Evolutionary conservation across 2,888 invertebrate species (phyloP), one percentile per base, ranked within the genome.

Genomic region (Zygothrica quintamaculata): DNA sequence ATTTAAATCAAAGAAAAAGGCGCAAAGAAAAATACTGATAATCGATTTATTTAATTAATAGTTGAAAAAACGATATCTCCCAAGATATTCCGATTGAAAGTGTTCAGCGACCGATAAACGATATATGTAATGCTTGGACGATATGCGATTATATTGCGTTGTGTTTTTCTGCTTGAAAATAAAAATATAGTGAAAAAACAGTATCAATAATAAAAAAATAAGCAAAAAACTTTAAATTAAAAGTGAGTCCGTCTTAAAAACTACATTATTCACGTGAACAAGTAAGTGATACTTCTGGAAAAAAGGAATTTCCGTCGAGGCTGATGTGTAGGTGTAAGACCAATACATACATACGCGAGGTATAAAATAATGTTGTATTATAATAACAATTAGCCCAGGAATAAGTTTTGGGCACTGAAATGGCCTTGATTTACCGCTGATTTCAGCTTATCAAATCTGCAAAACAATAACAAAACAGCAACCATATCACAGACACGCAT

Each of bases 401-500:
- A 29, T 40, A 22, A 11, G 22, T 22, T 33, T 51, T 25, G 18
- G 36, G 36, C 53, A 44, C 58, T 52, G 12, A 51, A 57, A 42
- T 53, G 56, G 60, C 47, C 50, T 57, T 66, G 52, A 53, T 50
- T 51, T 39, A 43, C 42, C 39, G 47, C 47, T 72, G 47, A 61
- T 42, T 58, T 51, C 39, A 66, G 47, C 62, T 71, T 62, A 71
- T 67, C 62, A 72, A 62, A 72, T 67, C 51, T 72, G 72, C 67
- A 59, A 72, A 72, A 72, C 67, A 72, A 72, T 67, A 64, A 62
- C 73, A 72, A 72, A 72, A 53, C 70, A 66, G 33, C 72, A 72
- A 55, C 37, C 56, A 62, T 55, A 61, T 72, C 67, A 67, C 61
- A 58, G 36, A 53, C 56, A 53, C 22, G 33, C 40, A 50, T 60